Evolutionary conservation across 1,140 invertebrate species (phyloP), one percentile per base, ranked within the genome.

Genomic region (Pseudobourletiella spinata): DNA sequence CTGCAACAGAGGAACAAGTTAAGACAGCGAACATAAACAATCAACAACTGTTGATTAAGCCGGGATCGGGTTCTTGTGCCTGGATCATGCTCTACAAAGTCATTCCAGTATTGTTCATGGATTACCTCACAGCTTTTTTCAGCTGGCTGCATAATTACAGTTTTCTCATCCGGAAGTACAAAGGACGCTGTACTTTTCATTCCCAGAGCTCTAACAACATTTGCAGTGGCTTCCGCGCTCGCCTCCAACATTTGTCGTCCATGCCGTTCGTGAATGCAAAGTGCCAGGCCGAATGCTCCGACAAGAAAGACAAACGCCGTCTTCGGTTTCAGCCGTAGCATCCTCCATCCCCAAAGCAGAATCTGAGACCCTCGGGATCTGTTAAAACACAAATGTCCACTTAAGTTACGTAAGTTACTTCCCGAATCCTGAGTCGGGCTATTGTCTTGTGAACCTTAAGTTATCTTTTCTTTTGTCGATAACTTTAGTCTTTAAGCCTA

Each of bases 131-230:
- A 60, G 24, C 22, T 32, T 29, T 59, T 59, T 16, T 43, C 18
- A 11, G 46, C 16, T n/a, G 57, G 63, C 32, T 60, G 57, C 14
- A 56, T 22, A 25, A 64, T 52, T 18, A 58, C 26, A 50, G 63
- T 64, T 8, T 28, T 30, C 43, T 64, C 25, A 43, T 56, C 14
- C 1, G 63, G 63, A 2, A 64, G 51, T 26, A 64, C 63, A 18
- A 64, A 15, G 3, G 39, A 11, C 1, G 57, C 32, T 26, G 58
- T 54, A 50, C 57, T 57, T 39, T 58, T 55, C 2, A 51, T 43
- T 29, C 54, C 58, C 16, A 64, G n/a, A 30, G 51, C 51, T 18
- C 18, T 22, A 14, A 59, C 39, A 6, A 63, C 51, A 28, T 39
- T 63, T 18, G 28, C 18, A n/a, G 59, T 61, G 8, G 59, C 59